Percentiles rank a stretch among this genome's conserved stretches.
phyloP scores from a whole-genome alignment of 1,140 invertebrate species.

The Habropoda laboriosa region DNA sequence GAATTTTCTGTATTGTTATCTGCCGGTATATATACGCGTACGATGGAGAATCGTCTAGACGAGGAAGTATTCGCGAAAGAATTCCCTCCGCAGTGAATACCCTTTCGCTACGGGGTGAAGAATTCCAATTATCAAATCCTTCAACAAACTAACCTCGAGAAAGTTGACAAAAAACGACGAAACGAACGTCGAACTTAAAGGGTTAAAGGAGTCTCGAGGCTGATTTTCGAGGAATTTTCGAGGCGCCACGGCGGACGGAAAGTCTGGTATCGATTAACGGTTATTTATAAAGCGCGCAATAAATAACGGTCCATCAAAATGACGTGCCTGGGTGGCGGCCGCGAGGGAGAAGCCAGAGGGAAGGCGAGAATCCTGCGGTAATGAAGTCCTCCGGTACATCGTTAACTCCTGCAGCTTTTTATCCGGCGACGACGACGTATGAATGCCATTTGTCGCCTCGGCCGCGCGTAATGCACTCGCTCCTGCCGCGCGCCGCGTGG shows the following conservation, averaged over 20 bases:
- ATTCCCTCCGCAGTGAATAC: neutral
- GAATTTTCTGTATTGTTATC: conserved; percentile 41
- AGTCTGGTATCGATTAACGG: conserved; percentile 38
- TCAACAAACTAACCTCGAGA: too few species aligned
- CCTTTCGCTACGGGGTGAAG: neutral
- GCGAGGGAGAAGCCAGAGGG: conserved; percentile 11
- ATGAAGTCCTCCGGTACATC: conserved; percentile 64
- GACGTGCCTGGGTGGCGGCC: conserved; percentile 15
- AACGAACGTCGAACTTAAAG: too few species aligned
- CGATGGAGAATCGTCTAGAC: conserved; percentile 8
- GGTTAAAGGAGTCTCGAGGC: too few species aligned
- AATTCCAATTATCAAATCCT: neutral
- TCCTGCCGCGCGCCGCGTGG: conserved; percentile 18
- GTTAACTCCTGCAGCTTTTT: conserved; percentile 63
- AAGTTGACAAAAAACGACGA: too few species aligned
- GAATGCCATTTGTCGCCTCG: conserved; percentile 57
- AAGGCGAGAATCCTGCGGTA: conserved; percentile 50
- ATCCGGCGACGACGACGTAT: conserved; percentile 50
- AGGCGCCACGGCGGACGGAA: neutral
- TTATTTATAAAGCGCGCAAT: conserved; percentile 24
- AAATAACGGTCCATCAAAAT: conserved; percentile 31
- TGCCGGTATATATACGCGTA: too few species aligned
- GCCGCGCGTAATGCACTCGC: conserved; percentile 43
- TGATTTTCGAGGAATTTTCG: neutral
- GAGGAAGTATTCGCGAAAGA: neutral